Percentiles rank a stretch among this genome's conserved stretches.
These are phyloP conservation scores for Acanthacorydalis orientalis DNA, from an alignment of 2,888 invertebrate genomes.

Conservation along the genomic window DNA sequence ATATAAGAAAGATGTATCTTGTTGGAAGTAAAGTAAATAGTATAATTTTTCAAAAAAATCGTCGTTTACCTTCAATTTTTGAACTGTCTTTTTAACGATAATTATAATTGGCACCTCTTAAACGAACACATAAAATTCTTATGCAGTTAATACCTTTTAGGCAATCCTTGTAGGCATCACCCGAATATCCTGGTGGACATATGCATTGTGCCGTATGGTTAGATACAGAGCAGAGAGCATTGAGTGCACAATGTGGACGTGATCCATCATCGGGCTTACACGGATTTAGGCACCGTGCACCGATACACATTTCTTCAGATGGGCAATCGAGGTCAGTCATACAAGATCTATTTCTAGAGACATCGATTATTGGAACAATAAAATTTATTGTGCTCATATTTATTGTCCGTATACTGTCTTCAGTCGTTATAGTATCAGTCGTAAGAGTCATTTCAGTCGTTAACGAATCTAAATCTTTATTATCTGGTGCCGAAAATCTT, in stretches of 20 bases:
- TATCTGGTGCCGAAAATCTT: background rate
- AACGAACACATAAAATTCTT: background rate
- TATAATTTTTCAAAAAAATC: no score
- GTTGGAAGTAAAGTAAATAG: no score
- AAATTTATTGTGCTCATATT: background rate
- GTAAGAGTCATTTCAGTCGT: constrained; percentile 4
- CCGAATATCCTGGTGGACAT: constrained; percentile 35
- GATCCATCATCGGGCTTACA: constrained; percentile 31
- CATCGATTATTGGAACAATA: background rate
- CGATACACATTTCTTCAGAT: constrained; percentile 41
- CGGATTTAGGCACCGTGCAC: constrained; percentile 44
- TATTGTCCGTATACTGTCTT: constrained; percentile 7
- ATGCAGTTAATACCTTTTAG: constrained; percentile 36
- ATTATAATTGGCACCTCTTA: no score
- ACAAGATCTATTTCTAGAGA: constrained; percentile 30
- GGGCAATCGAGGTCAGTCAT: constrained; percentile 44
- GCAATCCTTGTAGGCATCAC: constrained; percentile 39
- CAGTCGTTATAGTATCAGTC: constrained; percentile 4
- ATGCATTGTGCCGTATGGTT: constrained; percentile 45
- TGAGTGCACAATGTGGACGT: constrained; percentile 34
- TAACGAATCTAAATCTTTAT: background rate
- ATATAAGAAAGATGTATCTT: no score
- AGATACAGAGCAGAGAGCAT: constrained; percentile 41
- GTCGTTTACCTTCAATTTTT: no score
- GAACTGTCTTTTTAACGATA: no score